phyloP scores from a whole-genome alignment of 2,797 vertebrate species.

The Pogoniulus pusillus region DNA sequence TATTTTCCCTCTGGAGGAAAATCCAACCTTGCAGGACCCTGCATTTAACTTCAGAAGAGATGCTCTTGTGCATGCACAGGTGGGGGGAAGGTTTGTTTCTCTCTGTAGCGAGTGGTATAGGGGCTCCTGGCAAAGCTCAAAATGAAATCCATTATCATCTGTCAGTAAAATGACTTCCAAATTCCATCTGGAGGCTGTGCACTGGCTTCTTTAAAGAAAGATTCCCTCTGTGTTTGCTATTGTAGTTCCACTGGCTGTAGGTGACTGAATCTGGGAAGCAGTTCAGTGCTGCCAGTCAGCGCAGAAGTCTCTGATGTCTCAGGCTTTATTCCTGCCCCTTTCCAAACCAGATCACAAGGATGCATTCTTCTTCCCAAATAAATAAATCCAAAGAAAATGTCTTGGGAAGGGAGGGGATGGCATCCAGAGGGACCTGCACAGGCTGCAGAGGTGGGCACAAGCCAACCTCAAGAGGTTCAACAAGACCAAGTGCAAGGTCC shows the following conservation, averaged over 20 bases:
- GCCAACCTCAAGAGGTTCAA: too few relatives aligned
- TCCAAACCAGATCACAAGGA: slow-evolving; percentile 33
- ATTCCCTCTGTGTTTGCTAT: slow-evolving; percentile 39
- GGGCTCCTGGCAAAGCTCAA: slow-evolving; percentile 70
- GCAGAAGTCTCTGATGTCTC: slow-evolving; percentile 23
- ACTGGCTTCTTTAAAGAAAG: slow-evolving; percentile 56
- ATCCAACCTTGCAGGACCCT: slow-evolving; percentile 44
- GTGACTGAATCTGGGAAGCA: slow-evolving; percentile 51
- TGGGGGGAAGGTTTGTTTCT: slow-evolving; percentile 29
- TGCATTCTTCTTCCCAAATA: slow-evolving; percentile 6
- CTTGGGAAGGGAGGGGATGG: too few relatives aligned
- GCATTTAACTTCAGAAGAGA: slow-evolving; percentile 68
- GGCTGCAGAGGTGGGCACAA: too few relatives aligned
- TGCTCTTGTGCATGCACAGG: slow-evolving; percentile 27
- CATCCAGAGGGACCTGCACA: too few relatives aligned
- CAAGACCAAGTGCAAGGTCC: too few relatives aligned
- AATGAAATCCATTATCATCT: slow-evolving; percentile 76
- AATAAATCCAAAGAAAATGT: slow-evolving; percentile 52
- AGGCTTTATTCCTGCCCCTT: neutral
- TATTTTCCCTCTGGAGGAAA: neutral
- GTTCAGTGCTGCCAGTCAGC: slow-evolving; percentile 46
- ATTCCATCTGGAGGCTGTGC: slow-evolving; percentile 67
- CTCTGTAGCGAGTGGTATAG: slow-evolving; percentile 60
- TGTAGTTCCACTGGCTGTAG: slow-evolving; percentile 34
- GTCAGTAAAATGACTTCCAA: slow-evolving; percentile 71